Evolutionary conservation across 2,113 vertebrate species (phyloP).

Genomic region (Alethe castanea): DNA sequence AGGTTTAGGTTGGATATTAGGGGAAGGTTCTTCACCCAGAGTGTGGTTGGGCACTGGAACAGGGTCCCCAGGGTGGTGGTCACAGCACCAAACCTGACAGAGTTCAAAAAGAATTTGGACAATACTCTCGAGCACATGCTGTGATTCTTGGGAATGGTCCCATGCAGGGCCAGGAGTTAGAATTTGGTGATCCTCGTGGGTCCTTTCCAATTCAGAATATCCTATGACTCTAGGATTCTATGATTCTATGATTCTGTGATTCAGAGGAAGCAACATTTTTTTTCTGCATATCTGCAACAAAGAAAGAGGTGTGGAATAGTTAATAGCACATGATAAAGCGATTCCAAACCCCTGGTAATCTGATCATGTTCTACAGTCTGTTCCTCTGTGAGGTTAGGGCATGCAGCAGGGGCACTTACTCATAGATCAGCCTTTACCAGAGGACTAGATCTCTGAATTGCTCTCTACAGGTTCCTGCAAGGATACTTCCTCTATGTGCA

Average conservation of each 20-base stretch:
- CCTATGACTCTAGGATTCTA: neutral
- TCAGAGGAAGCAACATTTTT: neutral
- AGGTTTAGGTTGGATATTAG: no score
- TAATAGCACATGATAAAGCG: neutral
- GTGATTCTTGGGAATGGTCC: neutral
- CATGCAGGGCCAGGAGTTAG: neutral
- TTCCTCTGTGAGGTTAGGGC: neutral
- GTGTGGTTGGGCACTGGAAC: no score
- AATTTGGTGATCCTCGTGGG: neutral
- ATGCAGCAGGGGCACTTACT: neutral
- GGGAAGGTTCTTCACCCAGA: no score
- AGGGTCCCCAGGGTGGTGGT: neutral
- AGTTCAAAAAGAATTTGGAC: neutral
- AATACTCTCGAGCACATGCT: accelerated
- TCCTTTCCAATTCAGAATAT: neutral
- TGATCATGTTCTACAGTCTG: neutral
- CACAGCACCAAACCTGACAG: neutral
- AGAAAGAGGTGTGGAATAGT: neutral
- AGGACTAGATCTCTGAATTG: neutral
- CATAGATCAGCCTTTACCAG: neutral
- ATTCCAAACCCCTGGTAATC: neutral
- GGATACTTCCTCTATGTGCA: neutral
- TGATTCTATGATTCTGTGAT: neutral
- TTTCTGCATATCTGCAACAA: neutral
- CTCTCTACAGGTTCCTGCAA: neutral